Conservation (phyloP, 2,113 vertebrate genomes). For the Arvicanthis niloticus region DNA sequence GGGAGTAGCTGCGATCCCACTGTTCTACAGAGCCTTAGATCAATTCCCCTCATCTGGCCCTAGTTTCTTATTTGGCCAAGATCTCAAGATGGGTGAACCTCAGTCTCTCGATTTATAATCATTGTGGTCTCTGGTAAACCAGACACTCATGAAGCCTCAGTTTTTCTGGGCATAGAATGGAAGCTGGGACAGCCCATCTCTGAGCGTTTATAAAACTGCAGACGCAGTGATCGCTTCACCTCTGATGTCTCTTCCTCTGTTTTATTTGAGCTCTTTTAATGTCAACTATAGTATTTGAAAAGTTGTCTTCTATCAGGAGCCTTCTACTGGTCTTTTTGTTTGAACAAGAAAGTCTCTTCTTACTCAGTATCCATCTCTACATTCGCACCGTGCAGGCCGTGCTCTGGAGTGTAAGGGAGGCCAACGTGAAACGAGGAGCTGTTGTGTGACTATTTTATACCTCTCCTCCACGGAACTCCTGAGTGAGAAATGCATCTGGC, state of each 20-base stretch:
- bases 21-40: not conserved
- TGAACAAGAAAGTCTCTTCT: constrained; percentile 10
- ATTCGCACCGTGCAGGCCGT: not conserved
- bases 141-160: not conserved
- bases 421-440: constrained; percentile 58
- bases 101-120: not conserved
- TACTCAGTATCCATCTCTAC: not conserved
- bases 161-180: not conserved
- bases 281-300: not conserved
- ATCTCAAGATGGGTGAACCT: not conserved
- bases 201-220: not conserved
- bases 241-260: not conserved
- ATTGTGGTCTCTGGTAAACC: not conserved
- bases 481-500: constrained; percentile 81
- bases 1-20: not conserved
- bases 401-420: constrained; percentile 7
- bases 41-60: not conserved
- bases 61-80: not conserved
- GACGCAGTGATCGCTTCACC: not conserved
- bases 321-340: constrained; percentile 12
- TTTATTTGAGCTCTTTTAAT: constrained; percentile 26
- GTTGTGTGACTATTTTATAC: constrained; percentile 73
- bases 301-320: not conserved
- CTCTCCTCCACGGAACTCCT: constrained; percentile 68
- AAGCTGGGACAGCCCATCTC: not conserved